Evolutionary conservation across 2,888 invertebrate species (phyloP).

Genomic region (Dryobotodes eremita): DNA sequence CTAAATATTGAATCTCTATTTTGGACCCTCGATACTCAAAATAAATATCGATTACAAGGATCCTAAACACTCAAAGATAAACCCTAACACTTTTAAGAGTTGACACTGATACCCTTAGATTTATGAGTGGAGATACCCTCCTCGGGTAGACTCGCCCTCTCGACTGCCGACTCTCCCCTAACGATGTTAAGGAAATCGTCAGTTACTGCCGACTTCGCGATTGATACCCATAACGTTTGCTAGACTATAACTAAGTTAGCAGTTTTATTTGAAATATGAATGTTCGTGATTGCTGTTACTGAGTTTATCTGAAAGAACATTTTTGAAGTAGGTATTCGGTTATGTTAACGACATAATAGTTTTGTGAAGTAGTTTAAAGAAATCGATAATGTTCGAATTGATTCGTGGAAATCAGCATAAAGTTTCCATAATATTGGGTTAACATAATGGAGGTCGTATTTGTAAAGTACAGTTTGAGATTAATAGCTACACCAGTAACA

Average conservation of each 20-base stretch:
- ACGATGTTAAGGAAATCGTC: constrained; percentile 76
- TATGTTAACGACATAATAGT: constrained; percentile 35
- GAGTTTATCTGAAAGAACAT: constrained; percentile 35
- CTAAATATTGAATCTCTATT: constrained; percentile 7
- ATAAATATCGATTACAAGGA: constrained; percentile 53
- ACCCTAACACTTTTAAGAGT: constrained; percentile 63
- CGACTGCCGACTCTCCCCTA: constrained; percentile 54
- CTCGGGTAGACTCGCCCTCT: constrained; percentile 44
- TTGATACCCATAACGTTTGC: constrained; percentile 70
- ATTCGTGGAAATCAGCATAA: not conserved
- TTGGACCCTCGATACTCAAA: constrained; percentile 18
- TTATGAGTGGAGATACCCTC: constrained; percentile 59
- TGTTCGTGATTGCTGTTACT: constrained; percentile 34
- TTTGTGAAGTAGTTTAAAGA: constrained; percentile 18
- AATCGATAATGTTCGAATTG: constrained; percentile 10
- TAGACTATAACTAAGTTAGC: constrained; percentile 59
- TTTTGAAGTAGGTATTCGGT: constrained; percentile 13
- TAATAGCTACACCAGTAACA: constrained; percentile 9
- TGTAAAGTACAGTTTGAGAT: constrained; percentile 8
- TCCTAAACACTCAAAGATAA: constrained; percentile 58
- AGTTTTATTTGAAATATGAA: constrained; percentile 63
- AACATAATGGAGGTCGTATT: constrained; percentile 1
- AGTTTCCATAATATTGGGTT: constrained; percentile 1
- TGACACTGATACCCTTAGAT: constrained; percentile 67
- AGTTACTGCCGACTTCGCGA: constrained; percentile 69